Evolutionary conservation across 2,797 vertebrate species (phyloP).

Genomic region (Benthosema pterotum): DNA sequence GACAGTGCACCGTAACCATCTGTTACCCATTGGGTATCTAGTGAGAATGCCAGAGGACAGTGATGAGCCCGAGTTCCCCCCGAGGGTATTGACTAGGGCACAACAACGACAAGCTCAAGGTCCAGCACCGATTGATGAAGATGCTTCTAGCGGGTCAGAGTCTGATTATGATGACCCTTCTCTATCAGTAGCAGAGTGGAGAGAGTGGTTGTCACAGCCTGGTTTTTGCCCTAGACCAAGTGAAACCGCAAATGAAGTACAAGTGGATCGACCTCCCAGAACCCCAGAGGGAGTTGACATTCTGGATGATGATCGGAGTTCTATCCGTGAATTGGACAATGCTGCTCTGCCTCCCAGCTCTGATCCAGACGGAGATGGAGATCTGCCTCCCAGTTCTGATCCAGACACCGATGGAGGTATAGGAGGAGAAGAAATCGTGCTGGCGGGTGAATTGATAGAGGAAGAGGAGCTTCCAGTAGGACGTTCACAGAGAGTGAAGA

Average conservation of each 20-base stretch:
- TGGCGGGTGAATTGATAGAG: not conserved
- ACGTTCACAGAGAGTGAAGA: not conserved
- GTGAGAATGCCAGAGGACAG: not conserved
- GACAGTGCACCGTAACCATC: conserved; percentile 26
- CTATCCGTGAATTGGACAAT: not conserved
- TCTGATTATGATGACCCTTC: not conserved
- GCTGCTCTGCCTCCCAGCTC: too few species aligned
- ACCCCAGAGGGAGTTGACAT: not conserved
- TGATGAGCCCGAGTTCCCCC: not conserved
- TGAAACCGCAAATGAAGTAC: not conserved
- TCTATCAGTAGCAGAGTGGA: not conserved
- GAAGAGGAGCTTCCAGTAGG: not conserved
- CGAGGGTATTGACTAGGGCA: not conserved
- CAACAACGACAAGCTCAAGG: not conserved
- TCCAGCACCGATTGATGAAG: not conserved
- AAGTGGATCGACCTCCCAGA: not conserved
- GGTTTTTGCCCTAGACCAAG: not conserved
- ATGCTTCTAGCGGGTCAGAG: not conserved
- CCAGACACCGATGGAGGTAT: too few species aligned
- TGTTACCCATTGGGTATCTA: conserved; percentile 26
- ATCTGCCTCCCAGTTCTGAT: too few species aligned
- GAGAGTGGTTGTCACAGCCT: not conserved
- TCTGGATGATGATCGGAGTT: not conserved
- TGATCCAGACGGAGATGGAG: not conserved
- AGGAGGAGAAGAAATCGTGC: not conserved